Evolutionary conservation across 2,888 invertebrate species (phyloP).

Genomic region (Hydrotaea cyrtoneurina): DNA sequence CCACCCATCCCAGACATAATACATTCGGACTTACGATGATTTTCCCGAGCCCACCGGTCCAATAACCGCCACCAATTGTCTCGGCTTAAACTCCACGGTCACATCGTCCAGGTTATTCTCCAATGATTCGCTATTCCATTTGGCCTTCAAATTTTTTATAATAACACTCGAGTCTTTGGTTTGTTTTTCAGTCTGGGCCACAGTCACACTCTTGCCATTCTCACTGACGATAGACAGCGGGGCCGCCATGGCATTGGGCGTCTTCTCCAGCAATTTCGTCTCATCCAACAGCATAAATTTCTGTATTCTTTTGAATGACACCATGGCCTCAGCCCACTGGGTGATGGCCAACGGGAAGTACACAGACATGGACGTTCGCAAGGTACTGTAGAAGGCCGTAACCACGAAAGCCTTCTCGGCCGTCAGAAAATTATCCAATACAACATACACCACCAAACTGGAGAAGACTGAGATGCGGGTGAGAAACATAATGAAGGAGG

Average conservation of each 20-base stretch:
- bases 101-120: constrained; percentile 86
- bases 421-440: constrained; percentile 86
- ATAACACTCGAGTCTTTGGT: constrained; percentile 81
- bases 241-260: constrained; percentile 51
- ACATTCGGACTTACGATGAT: constrained; percentile 72
- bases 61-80: constrained; percentile 85
- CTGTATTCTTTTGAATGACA: constrained; percentile 83
- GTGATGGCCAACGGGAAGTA: constrained; percentile 90
- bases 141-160: constrained; percentile 85
- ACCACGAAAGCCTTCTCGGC: constrained; percentile 93
- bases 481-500: constrained; percentile 92
- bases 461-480: constrained; percentile 92
- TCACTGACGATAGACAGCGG: constrained; percentile 68
- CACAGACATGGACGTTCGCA: constrained; percentile 91
- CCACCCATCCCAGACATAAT: no score
- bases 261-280: constrained; percentile 78
- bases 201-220: constrained; percentile 66
- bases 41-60: constrained; percentile 88
- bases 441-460: constrained; percentile 89
- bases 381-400: constrained; percentile 92
- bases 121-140: constrained; percentile 84
- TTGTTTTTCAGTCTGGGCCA: constrained; percentile 4
- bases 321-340: constrained; percentile 84
- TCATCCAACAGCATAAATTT: constrained; percentile 85
- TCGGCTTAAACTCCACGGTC: constrained; percentile 84